A percentile compares a stretch with the other conserved stretches of the same genome.
These are phyloP conservation scores for Caracal caracal DNA, from an alignment of 2,113 vertebrate genomes.

Conservation along the genomic window DNA sequence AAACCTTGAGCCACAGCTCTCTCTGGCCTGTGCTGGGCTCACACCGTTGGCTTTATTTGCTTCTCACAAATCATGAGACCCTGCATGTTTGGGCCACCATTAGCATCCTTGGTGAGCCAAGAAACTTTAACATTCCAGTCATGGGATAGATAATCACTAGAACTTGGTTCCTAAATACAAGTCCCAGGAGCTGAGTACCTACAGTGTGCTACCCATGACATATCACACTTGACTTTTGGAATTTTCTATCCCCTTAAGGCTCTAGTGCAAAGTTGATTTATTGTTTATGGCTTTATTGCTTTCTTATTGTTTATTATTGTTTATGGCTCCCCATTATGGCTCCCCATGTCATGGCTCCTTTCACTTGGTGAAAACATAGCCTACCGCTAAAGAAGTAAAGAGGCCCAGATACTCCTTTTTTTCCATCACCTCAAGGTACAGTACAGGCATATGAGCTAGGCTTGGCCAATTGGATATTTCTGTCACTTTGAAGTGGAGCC, in stretches of 20 bases:
- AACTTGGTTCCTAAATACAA: background rate
- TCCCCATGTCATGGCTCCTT: too few relatives aligned
- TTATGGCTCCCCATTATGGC: too few relatives aligned
- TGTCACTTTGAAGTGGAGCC: background rate
- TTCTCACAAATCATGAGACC: background rate
- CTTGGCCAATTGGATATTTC: background rate
- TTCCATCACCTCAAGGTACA: too few relatives aligned
- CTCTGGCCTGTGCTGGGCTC: background rate
- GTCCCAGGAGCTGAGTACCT: background rate
- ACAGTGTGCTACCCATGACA: background rate
- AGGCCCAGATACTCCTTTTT: background rate
- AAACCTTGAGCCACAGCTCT: background rate
- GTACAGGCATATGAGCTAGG: fast-evolving
- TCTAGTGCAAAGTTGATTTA: background rate
- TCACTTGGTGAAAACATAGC: background rate
- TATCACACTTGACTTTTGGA: background rate
- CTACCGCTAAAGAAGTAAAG: background rate
- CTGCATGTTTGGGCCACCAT: background rate
- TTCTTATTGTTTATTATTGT: too few relatives aligned
- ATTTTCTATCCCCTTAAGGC: background rate
- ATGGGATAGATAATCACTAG: background rate
- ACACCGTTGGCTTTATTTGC: background rate
- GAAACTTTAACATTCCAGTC: background rate
- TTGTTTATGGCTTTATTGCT: background rate
- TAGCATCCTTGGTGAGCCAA: background rate